Evolutionary conservation across 2,888 invertebrate genomes (phyloP).

Genomic region (Drosophila helvetica): DNA sequence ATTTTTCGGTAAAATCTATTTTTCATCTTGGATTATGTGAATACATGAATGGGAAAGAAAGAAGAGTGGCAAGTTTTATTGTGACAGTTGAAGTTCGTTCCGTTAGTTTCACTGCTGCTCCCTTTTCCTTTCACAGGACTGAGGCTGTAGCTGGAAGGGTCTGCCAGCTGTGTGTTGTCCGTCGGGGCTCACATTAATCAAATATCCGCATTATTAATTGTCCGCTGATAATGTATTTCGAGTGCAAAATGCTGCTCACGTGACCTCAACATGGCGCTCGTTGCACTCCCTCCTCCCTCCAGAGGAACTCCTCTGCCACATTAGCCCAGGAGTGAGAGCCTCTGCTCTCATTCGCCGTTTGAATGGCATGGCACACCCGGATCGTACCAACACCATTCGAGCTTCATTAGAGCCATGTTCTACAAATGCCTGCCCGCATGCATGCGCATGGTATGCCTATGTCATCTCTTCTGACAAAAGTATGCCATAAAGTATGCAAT

Average conservation of each 20-base stretch:
- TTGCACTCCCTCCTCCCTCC: background rate
- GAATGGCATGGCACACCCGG: slow-evolving; percentile 12
- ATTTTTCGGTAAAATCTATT: slow-evolving; percentile 73
- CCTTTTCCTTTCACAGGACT: background rate
- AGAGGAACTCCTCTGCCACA: too few species aligned
- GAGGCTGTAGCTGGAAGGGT: background rate
- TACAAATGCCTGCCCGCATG: slow-evolving; percentile 39
- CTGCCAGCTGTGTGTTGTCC: slow-evolving; percentile 12
- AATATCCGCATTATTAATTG: slow-evolving; percentile 62
- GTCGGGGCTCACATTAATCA: slow-evolving; percentile 66
- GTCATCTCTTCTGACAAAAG: slow-evolving; percentile 44
- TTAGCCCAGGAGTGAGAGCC: slow-evolving; percentile 48
- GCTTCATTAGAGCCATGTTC: slow-evolving; percentile 66
- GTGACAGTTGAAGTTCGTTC: slow-evolving; percentile 64
- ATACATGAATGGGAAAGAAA: slow-evolving; percentile 70
- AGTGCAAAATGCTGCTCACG: slow-evolving; percentile 24
- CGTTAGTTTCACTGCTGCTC: background rate
- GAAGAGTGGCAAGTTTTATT: slow-evolving; percentile 67
- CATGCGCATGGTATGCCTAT: slow-evolving; percentile 23
- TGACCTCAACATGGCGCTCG: slow-evolving; percentile 15
- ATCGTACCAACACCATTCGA: slow-evolving; percentile 41
- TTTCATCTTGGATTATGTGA: slow-evolving; percentile 77
- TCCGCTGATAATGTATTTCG: slow-evolving; percentile 24
- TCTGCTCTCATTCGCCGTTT: slow-evolving; percentile 33
- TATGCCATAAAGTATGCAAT: slow-evolving; percentile 58